Percentiles rank a stretch among this genome's conserved stretches.
Conservation (phyloP, 2,113 vertebrate genomes). For the Geococcyx californianus region DNA sequence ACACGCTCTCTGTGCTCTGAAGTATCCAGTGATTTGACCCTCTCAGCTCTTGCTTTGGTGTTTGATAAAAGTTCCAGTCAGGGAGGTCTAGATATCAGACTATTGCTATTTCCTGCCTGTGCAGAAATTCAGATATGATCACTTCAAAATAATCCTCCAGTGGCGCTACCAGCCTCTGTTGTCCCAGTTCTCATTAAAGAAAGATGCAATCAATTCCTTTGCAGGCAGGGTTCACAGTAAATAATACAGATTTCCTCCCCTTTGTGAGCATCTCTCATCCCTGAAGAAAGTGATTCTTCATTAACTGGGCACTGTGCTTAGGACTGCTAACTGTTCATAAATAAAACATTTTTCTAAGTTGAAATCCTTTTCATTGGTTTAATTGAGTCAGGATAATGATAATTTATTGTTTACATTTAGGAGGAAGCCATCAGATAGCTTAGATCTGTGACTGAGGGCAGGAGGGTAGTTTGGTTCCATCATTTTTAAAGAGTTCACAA, state of each 20-base stretch:
- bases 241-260: not conserved
- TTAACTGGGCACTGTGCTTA: slow-evolving; percentile 18
- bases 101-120: not conserved
- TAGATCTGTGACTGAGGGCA: slow-evolving; percentile 8
- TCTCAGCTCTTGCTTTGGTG: not conserved
- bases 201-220: slow-evolving; percentile 30
- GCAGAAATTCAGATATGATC: slow-evolving; percentile 5
- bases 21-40: not conserved
- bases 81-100: not conserved
- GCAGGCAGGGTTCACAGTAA: not conserved
- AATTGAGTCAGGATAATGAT: slow-evolving; percentile 29
- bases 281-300: slow-evolving; percentile 38
- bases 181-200: slow-evolving; percentile 34
- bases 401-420: slow-evolving; percentile 2
- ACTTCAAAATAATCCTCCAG: not conserved
- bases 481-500: slow-evolving; percentile 3
- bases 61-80: not conserved
- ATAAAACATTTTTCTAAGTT: slow-evolving; percentile 44
- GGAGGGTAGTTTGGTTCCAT: not conserved
- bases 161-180: not conserved
- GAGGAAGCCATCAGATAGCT: not conserved
- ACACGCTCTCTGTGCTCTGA: not conserved
- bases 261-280: slow-evolving; percentile 20
- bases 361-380: slow-evolving; percentile 1
- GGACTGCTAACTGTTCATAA: slow-evolving; percentile 43